Evolutionary conservation across 2,113 vertebrate species (phyloP).

Genomic region (Rhinolophus sinicus): DNA sequence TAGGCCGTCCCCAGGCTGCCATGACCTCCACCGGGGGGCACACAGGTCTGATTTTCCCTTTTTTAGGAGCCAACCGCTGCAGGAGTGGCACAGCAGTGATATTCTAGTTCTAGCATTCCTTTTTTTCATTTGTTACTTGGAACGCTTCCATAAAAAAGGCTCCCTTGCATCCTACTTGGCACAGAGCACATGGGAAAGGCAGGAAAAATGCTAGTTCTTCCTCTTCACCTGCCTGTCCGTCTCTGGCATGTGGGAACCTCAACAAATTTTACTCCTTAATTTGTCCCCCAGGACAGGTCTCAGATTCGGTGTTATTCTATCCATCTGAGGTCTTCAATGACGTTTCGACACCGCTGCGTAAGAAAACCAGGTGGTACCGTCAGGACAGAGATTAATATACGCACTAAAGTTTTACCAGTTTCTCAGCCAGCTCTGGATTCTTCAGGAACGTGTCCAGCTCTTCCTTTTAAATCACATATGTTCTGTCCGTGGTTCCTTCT

Average conservation of each 20-base stretch:
- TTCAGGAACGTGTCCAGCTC: no score
- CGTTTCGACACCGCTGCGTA: no score
- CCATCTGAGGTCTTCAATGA: fast-evolving
- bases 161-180: no score
- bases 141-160: no score
- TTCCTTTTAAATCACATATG: no score
- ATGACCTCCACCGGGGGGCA: not conserved
- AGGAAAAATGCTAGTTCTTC: not conserved
- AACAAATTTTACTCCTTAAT: not conserved
- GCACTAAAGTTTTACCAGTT: no score
- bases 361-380: not conserved
- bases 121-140: not conserved
- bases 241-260: not conserved
- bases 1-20: not conserved
- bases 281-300: not conserved
- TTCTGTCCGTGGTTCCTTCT: not conserved
- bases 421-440: not conserved
- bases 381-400: no score
- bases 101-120: fast-evolving
- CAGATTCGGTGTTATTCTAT: no score
- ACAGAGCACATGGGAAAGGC: no score
- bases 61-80: not conserved
- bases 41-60: not conserved
- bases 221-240: not conserved
- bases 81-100: fast-evolving